Conservation (phyloP, 2,113 vertebrate genomes). For the Stegostoma tigrinum region DNA sequence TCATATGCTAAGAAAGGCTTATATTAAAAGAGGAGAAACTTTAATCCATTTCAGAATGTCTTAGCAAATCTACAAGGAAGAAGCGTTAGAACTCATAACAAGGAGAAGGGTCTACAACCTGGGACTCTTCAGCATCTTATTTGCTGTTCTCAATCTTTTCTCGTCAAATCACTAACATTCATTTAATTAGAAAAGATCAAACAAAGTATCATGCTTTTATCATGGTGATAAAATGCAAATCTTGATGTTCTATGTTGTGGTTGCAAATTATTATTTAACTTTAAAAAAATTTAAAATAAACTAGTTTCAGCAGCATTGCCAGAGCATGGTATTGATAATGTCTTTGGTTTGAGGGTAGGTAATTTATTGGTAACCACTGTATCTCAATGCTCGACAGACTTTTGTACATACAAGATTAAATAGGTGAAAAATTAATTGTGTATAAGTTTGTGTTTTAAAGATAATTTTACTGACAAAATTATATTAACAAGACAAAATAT, state of each 20-base stretch:
- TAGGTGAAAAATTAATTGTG: neutral
- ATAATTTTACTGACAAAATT: neutral
- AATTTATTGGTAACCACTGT: neutral
- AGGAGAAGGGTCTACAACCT: neutral
- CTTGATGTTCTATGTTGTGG: neutral
- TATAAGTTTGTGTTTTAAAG: neutral
- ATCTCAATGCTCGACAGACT: neutral
- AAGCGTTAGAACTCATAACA: neutral
- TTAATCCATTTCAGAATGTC: neutral
- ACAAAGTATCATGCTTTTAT: neutral
- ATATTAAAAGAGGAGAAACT: neutral
- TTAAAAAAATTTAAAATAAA: neutral
- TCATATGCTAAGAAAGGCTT: neutral
- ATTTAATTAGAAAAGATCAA: neutral
- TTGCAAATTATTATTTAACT: neutral
- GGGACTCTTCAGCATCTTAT: neutral
- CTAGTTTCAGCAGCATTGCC: neutral
- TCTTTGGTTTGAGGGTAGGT: neutral
- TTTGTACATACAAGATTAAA: neutral
- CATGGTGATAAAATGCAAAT: neutral
- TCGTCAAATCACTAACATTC: neutral
- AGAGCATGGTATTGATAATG: neutral
- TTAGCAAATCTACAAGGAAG: neutral
- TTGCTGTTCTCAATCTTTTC: neutral
- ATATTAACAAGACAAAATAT: neutral